Conservation (phyloP, 2,888 invertebrate species). For the Aphodius granarius region DNA sequence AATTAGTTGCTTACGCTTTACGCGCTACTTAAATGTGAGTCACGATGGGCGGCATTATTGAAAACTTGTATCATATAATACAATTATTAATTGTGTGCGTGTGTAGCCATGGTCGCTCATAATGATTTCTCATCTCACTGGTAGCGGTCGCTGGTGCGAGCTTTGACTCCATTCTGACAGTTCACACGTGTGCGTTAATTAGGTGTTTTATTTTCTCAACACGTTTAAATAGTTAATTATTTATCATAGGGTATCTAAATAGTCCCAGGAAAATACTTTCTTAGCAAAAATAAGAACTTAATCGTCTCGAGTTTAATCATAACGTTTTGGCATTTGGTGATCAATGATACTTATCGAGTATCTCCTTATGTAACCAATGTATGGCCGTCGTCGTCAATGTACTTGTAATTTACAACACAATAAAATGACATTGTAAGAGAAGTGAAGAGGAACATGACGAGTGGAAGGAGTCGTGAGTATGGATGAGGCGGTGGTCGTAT, state of each 20-base stretch:
- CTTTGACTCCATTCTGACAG: background rate
- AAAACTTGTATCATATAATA: background rate
- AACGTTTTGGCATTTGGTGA: no score
- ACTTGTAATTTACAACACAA: background rate
- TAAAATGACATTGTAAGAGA: background rate
- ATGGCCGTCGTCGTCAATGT: no score
- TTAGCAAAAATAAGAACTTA: background rate
- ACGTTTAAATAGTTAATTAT: background rate
- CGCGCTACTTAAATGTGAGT: background rate
- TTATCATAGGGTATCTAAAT: background rate
- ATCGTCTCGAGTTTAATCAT: no score
- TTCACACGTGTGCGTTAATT: background rate
- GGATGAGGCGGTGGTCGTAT: background rate
- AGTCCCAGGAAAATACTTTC: background rate
- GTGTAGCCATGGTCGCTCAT: background rate
- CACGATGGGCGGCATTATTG: background rate
- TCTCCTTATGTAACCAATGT: no score
- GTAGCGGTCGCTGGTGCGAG: background rate
- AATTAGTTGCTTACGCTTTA: background rate
- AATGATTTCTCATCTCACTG: background rate
- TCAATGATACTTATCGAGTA: no score
- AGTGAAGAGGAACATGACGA: background rate
- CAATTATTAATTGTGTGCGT: background rate
- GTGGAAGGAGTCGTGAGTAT: background rate
- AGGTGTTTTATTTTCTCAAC: background rate